These are phyloP conservation scores for Pseudomyrmex gracilis DNA, from an alignment of 1,140 invertebrate species.

Conservation along the genomic window DNA sequence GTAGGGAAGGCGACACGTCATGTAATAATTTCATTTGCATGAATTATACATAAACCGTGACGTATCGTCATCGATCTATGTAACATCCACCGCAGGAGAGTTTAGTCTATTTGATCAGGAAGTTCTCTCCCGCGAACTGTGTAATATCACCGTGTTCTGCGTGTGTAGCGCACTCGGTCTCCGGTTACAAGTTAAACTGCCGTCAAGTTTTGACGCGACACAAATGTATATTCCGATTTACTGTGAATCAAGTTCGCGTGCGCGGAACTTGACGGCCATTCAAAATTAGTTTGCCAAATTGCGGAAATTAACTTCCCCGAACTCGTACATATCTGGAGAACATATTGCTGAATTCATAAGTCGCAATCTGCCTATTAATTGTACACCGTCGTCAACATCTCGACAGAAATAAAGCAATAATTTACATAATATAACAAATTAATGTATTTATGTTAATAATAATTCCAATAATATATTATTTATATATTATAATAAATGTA, in stretches of 20 bases:
- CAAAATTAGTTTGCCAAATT: constrained; percentile 3
- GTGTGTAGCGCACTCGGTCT: neutral
- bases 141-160: constrained; percentile 6
- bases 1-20: neutral
- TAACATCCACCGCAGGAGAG: neutral
- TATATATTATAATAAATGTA: too few relatives aligned
- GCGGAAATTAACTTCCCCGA: neutral
- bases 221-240: constrained; percentile 7
- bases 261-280: too few relatives aligned
- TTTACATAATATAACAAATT: too few relatives aligned
- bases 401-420: too few relatives aligned
- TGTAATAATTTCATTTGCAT: constrained; percentile 51
- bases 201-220: constrained; percentile 16
- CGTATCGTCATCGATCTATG: constrained; percentile 44
- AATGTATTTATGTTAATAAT: too few relatives aligned
- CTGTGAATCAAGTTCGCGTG: neutral
- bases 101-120: constrained; percentile 39
- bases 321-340: too few relatives aligned
- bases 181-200: constrained; percentile 27
- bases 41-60: constrained; percentile 37
- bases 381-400: too few relatives aligned
- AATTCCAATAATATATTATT: too few relatives aligned
- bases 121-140: constrained; percentile 40
- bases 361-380: too few relatives aligned
- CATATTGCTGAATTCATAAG: too few relatives aligned